phyloP scores from a whole-genome alignment of 1,140 invertebrate genomes.

The Bombus sylvicola region DNA sequence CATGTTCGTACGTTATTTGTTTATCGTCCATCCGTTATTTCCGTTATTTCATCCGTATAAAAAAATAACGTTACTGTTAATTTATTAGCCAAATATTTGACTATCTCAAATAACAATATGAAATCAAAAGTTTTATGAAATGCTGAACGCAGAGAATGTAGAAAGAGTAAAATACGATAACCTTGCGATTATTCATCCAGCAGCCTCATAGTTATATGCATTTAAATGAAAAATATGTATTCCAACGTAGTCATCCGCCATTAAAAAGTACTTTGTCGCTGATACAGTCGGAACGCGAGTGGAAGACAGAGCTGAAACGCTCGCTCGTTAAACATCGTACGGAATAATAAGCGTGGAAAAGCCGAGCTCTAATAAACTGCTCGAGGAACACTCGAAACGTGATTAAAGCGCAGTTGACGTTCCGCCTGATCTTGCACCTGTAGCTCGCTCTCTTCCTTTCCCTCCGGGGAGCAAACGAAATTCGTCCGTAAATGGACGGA shows the following conservation, averaged over 20 bases:
- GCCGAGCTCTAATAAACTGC: conserved; percentile 30
- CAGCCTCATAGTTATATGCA: background rate
- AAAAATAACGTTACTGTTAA: too few relatives aligned
- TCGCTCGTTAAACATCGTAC: conserved; percentile 20
- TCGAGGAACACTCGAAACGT: conserved; percentile 38
- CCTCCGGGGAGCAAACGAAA: background rate
- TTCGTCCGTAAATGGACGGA: conserved; percentile 24
- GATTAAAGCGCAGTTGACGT: conserved; percentile 48
- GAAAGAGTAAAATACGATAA: too few relatives aligned
- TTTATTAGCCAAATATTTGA: too few relatives aligned
- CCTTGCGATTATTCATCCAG: background rate
- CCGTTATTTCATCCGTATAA: background rate
- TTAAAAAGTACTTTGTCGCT: background rate
- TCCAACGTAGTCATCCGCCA: background rate
- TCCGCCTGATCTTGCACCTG: conserved; percentile 37
- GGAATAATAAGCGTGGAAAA: conserved; percentile 32
- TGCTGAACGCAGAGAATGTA: too few relatives aligned
- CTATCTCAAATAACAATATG: too few relatives aligned
- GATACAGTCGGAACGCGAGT: background rate
- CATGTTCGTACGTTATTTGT: background rate
- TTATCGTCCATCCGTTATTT: background rate
- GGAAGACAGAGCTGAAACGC: background rate
- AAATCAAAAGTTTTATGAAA: too few relatives aligned
- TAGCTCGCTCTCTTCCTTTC: conserved; percentile 15
- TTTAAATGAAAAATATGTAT: background rate